Evolutionary conservation across 2,888 invertebrate species (phyloP), one percentile per base, ranked within the genome.

Genomic region (Silvanus unidentatus): DNA sequence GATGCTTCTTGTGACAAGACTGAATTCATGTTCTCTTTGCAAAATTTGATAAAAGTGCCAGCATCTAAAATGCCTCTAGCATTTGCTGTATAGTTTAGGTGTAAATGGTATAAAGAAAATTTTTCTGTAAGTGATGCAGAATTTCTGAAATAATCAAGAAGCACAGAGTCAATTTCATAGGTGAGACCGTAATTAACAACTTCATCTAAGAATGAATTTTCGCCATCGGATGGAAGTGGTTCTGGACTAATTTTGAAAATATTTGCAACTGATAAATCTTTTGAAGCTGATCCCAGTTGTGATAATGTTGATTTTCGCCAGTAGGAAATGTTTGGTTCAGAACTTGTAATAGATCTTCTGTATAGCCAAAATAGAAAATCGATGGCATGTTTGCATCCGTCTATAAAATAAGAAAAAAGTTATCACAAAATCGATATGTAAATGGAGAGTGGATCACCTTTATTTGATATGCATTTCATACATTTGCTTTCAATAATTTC

Each of bases 351-450:
- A 44, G 45, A 49, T 14, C 54, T 39, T 22, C 53, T 40, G 40
- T 57, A 55, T 2, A 58, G 16, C 54, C 56, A 53, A 47, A 50
- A 50, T 16, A 52, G 32, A 43, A 55, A 57, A 15, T 55, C 51
- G 11, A 52, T 30, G 16, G 51, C 44, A 45, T 54, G 53, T 29
- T 57, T 56, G 42, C 57, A 55, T n/a, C 53, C 54, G 41, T 55
- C 57, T 51, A 36, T 36, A 39, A 42, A n/a, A n/a, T n/a, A n/a
- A n/a, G n/a, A n/a, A n/a, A n/a, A n/a, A n/a, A n/a, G n/a, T n/a
- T n/a, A n/a, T n/a, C n/a, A n/a, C n/a, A n/a, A n/a, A n/a, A n/a
- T n/a, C n/a, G n/a, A n/a, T n/a, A n/a, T n/a, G n/a, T n/a, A n/a
- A n/a, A n/a, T n/a, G n/a, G n/a, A n/a, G n/a, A n/a, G n/a, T n/a